Conservation (phyloP, 2,113 vertebrate species). For the Uropsilus gracilis region DNA sequence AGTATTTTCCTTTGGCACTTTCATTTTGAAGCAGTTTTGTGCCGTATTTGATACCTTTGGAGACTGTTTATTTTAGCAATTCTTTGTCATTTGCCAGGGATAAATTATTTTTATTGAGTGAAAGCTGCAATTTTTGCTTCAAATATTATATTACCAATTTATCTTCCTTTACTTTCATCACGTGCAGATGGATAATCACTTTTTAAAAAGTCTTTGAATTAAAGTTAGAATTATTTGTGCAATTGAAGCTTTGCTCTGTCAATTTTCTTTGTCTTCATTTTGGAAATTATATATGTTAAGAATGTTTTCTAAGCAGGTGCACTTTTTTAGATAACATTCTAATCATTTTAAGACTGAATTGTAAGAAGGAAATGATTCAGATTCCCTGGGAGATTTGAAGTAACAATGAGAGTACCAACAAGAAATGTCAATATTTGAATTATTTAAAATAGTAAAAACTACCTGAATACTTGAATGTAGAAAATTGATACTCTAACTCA, state of each 20-base stretch:
- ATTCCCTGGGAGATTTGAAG: not conserved
- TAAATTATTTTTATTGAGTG: slow-evolving; percentile 42
- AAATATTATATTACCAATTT: slow-evolving; percentile 21
- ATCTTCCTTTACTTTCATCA: not conserved
- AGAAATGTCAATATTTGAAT: not conserved
- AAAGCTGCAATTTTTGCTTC: slow-evolving; percentile 45
- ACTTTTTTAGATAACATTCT: slow-evolving; percentile 36
- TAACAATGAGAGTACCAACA: not conserved
- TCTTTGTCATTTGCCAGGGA: not conserved
- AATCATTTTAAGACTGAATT: slow-evolving; percentile 39
- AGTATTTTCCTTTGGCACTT: not conserved
- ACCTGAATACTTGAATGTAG: not conserved
- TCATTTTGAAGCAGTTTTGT: slow-evolving; percentile 10
- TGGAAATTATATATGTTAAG: slow-evolving; percentile 15
- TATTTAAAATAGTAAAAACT: not conserved
- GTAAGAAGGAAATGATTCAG: not conserved
- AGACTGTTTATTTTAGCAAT: not conserved
- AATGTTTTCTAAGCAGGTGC: slow-evolving; percentile 10
- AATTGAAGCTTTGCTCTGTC: slow-evolving; percentile 8
- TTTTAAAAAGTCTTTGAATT: slow-evolving; percentile 54
- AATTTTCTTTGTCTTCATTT: slow-evolving; percentile 6
- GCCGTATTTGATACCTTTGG: not conserved
- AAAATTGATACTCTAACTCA: not conserved
- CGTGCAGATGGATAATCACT: not conserved
- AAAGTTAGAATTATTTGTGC: slow-evolving; percentile 31